A percentile compares a stretch with the other conserved stretches of the same genome.
phyloP scores from a whole-genome alignment of 2,888 invertebrate species.

The Drosophila barbarae region DNA sequence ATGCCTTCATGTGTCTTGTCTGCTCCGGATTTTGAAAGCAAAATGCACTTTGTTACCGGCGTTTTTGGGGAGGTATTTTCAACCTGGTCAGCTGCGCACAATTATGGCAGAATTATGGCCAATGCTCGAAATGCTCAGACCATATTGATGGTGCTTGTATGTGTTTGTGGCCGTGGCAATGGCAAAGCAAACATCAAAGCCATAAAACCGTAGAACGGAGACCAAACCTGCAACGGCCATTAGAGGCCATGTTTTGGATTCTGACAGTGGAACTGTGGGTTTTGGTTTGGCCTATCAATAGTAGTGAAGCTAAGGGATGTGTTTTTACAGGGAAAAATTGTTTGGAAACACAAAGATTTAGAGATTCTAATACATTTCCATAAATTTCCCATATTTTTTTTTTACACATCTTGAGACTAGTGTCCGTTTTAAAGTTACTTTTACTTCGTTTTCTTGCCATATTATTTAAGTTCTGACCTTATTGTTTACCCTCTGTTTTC shows the following conservation, averaged over 20 bases:
- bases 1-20: constrained; percentile 9
- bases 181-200: constrained; percentile 46
- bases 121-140: not conserved
- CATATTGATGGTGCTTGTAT: constrained; percentile 32
- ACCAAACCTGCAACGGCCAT: constrained; percentile 28
- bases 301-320: constrained; percentile 50
- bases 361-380: too few relatives aligned
- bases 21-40: constrained; percentile 22
- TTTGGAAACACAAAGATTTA: not conserved
- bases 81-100: constrained; percentile 27
- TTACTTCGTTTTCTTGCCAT: too few relatives aligned
- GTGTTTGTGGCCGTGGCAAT: constrained; percentile 33
- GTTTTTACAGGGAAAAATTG: not conserved
- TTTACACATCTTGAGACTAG: not conserved
- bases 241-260: constrained; percentile 31
- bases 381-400: not conserved
- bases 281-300: constrained; percentile 9
- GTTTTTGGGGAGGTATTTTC: not conserved
- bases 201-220: constrained; percentile 25
- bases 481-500: not conserved
- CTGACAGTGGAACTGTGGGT: constrained; percentile 8
- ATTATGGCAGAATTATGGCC: constrained; percentile 46
- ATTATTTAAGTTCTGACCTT: not conserved
- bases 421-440: not conserved
- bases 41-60: constrained; percentile 31